Evolutionary conservation across 2,888 invertebrate species (phyloP).

Genomic region (Lithophane leautieri): DNA sequence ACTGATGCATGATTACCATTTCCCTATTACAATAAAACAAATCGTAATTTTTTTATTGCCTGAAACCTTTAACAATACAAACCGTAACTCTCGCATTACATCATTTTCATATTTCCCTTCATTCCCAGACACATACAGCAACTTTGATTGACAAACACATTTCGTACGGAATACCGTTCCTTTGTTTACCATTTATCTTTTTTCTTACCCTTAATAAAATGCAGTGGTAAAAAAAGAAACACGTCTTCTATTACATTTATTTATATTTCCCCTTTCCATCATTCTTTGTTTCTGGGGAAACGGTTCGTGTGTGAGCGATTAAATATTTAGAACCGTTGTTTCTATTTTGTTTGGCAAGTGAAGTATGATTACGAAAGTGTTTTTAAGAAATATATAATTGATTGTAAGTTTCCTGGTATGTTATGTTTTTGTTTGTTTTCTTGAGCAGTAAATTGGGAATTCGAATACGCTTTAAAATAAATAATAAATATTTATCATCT

Average conservation of each 20-base stretch:
- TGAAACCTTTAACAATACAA: conserved; percentile 26
- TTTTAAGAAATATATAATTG: background rate
- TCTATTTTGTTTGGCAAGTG: background rate
- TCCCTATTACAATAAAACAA: background rate
- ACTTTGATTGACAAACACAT: conserved; percentile 68
- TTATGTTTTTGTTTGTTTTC: too few relatives aligned
- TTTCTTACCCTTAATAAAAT: conserved; percentile 64
- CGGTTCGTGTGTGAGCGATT: conserved; percentile 29
- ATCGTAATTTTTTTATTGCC: background rate
- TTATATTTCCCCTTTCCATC: conserved; percentile 44
- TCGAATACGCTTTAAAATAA: too few relatives aligned
- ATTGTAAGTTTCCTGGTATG: background rate
- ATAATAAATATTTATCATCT: too few relatives aligned
- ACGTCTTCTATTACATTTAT: conserved; percentile 51
- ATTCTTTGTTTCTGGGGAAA: conserved; percentile 23
- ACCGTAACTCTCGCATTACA: background rate
- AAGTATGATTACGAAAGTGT: background rate
- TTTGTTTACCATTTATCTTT: conserved; percentile 65
- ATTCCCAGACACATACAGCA: conserved; percentile 25
- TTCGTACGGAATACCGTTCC: conserved; percentile 51
- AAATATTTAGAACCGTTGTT: conserved; percentile 32
- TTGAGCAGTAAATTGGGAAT: too few relatives aligned
- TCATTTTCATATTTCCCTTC: conserved; percentile 27
- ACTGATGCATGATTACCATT: background rate
- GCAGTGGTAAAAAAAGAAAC: conserved; percentile 64